Evolutionary conservation across 2,113 vertebrate species (phyloP), one percentile per base, ranked within the genome.

Genomic region (Henicopernis longicauda): DNA sequence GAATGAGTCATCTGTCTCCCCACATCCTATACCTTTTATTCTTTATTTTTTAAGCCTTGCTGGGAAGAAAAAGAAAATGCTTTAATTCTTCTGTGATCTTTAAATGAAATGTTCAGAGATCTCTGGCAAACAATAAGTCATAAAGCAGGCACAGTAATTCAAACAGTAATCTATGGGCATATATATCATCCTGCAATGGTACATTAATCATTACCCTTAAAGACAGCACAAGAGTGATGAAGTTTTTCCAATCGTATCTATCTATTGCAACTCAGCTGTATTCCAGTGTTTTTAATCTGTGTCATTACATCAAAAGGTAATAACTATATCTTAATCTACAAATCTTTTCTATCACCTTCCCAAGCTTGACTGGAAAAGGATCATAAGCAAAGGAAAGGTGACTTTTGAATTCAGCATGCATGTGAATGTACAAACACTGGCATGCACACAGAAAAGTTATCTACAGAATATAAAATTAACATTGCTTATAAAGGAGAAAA

Each of bases 151-250:
- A 97, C 93, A 95, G 96, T 97, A 98, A 98, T 99, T 98, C 96
- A 95, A 97, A 97, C 55, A 79, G 96, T 98, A 98, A 99, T 99
- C 98, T 98, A 96, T 97, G 96, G 96, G 95, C 98, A 98, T 98
- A 98, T 98, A 98, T 97, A 98, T 99, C 98, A 99, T 98, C 94
- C 86, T 93, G 95, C 95, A 98, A 97, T 85, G 97, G 94, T 97
- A 97, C 98, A 99, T 99, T 99, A 98, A 99, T 99, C 99, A 99
- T 97, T 80, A 70, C 58, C 32, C 84, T 98, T 98, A 97, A 97
- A 96, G 98, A 98, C 97, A 98, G 97, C 95, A 94, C 96, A 97
- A 98, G 92, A 97, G 84, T 94, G 95, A 97, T 98, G 94, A 98
- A 97, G 63, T 97, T 98, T 98, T 98, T 97, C 95, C 98, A 98